Conservation (phyloP, 2,797 vertebrate species). For the Ptychobarbus kaznakovi region DNA sequence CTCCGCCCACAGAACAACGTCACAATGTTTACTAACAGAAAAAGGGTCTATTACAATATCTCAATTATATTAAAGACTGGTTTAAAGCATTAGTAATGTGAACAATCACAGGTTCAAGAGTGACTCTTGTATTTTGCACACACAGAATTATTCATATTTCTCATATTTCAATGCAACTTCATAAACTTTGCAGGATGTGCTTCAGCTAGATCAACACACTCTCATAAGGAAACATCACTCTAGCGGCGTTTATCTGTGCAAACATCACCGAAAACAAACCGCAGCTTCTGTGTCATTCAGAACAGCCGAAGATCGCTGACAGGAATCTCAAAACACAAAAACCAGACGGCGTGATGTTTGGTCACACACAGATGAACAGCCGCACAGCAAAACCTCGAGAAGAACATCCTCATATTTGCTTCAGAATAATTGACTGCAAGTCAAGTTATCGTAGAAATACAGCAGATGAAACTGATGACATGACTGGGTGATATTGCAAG, state of each 20-base stretch:
- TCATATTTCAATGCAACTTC: not conserved
- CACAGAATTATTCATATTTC: not conserved
- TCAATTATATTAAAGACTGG: not conserved
- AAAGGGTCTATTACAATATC: not conserved
- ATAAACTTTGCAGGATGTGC: not conserved
- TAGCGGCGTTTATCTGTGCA: not conserved
- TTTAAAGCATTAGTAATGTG: not conserved
- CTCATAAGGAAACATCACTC: not conserved
- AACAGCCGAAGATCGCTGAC: not conserved
- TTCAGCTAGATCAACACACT: not conserved
- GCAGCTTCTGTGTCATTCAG: not conserved
- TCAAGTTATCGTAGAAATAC: not conserved
- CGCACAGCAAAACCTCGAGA: not conserved
- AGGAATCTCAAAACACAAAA: constrained; percentile 7
- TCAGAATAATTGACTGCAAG: not conserved
- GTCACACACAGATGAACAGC: constrained; percentile 10
- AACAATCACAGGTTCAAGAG: not conserved
- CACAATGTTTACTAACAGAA: too few relatives aligned
- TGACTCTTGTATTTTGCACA: not conserved
- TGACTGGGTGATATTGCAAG: not conserved
- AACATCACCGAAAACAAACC: not conserved
- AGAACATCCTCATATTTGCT: not conserved
- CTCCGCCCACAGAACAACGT: too few relatives aligned
- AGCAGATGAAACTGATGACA: not conserved
- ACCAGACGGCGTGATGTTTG: constrained; percentile 16